These are phyloP conservation scores for Drosophila fulvimacula DNA, from an alignment of 2,888 invertebrate species.

Conservation along the genomic window DNA sequence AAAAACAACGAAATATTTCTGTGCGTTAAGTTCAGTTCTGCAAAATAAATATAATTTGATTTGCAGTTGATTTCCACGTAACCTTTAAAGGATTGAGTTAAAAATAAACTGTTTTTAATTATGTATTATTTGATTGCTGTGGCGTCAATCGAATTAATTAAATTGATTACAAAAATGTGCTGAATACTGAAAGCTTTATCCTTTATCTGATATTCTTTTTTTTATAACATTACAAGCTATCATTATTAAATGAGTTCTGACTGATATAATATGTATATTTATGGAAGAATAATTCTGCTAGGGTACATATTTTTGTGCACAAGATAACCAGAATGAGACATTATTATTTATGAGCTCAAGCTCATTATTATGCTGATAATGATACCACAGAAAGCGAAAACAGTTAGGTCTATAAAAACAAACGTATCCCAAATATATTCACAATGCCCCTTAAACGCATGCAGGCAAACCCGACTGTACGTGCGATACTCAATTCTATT, in stretches of 20 bases:
- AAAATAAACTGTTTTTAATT: no score
- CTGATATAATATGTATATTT: neutral
- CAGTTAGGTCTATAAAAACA: neutral
- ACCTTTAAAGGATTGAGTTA: no score
- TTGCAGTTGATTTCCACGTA: neutral
- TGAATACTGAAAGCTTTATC: neutral
- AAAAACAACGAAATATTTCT: neutral
- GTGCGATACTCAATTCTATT: conserved; percentile 64
- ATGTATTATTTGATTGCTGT: no score
- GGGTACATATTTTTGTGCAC: neutral
- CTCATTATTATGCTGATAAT: conserved; percentile 4
- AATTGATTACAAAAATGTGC: neutral
- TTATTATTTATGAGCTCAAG: neutral
- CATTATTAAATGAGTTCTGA: neutral
- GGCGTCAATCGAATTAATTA: neutral
- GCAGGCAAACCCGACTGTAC: conserved; percentile 28
- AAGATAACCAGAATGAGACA: neutral
- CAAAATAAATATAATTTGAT: neutral
- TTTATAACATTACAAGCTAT: neutral
- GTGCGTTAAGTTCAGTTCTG: neutral
- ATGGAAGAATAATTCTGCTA: neutral
- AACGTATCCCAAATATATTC: neutral
- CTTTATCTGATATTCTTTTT: neutral
- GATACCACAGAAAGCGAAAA: neutral
- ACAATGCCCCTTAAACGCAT: neutral